Evolutionary conservation across 2,113 vertebrate genomes (phyloP).

Genomic region (Felis chaus): DNA sequence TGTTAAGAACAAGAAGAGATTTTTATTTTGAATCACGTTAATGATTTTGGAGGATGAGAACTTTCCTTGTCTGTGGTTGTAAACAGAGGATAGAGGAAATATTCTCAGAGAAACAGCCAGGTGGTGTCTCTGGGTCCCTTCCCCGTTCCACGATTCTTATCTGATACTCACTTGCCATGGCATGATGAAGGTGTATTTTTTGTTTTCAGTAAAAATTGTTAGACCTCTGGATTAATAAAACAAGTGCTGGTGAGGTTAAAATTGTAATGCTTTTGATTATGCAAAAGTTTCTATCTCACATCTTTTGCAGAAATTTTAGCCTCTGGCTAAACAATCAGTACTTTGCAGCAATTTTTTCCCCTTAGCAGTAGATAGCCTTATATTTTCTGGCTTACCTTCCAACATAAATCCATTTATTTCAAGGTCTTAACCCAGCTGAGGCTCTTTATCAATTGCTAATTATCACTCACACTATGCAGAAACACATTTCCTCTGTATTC

Average conservation of each 20-base stretch:
- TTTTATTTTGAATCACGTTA: not conserved
- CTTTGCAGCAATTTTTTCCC: slow-evolving; percentile 7
- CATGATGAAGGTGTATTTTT: not conserved
- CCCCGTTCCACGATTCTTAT: not conserved
- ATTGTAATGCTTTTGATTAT: slow-evolving; percentile 45
- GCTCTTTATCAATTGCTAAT: slow-evolving; percentile 38
- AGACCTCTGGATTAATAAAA: slow-evolving; percentile 10
- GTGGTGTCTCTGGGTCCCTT: not conserved
- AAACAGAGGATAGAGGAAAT: not conserved
- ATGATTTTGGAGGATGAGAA: not conserved
- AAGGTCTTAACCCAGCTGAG: slow-evolving; percentile 19
- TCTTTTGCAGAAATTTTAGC: slow-evolving; percentile 34
- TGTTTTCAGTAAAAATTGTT: slow-evolving; percentile 32
- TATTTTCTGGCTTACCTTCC: not conserved
- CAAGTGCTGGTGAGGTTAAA: slow-evolving; percentile 25
- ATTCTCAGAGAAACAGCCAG: not conserved
- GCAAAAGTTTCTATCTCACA: slow-evolving; percentile 41
- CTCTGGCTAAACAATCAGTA: slow-evolving; percentile 16
- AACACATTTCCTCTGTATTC: not conserved
- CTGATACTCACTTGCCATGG: not conserved
- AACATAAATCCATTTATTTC: slow-evolving; percentile 48
- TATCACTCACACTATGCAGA: not conserved
- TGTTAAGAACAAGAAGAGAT: not conserved
- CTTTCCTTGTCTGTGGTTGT: not conserved
- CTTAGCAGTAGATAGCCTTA: not conserved